Evolutionary conservation across 2,888 invertebrate genomes (phyloP).

Genomic region (Julus scandinavius): DNA sequence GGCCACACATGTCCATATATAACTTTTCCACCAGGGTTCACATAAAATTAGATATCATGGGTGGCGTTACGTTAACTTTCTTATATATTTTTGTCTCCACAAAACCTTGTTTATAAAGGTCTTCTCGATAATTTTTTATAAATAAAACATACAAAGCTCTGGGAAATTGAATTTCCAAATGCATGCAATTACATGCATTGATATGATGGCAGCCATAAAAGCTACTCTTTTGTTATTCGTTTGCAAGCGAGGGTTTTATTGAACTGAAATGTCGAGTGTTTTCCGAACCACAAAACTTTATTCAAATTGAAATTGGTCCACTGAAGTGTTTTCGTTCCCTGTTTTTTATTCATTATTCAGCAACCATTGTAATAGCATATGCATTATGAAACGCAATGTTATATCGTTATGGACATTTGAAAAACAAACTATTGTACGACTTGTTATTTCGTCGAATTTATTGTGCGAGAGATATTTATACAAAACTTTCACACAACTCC

Average conservation of each 20-base stretch:
- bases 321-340: not conserved
- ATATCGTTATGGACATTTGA: not conserved
- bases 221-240: not conserved
- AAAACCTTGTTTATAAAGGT: not conserved
- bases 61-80: not conserved
- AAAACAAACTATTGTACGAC: constrained; percentile 19
- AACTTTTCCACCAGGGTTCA: too few species aligned
- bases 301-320: not conserved
- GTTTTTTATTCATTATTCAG: not conserved
- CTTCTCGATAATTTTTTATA: not conserved
- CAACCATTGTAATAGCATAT: not conserved
- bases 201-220: constrained; percentile 12
- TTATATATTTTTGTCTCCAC: not conserved
- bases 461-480: too few species aligned
- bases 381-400: not conserved
- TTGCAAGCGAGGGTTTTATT: not conserved
- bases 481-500: too few species aligned
- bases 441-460: too few species aligned
- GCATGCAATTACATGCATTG: not conserved
- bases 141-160: not conserved
- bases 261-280: not conserved
- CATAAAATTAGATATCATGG: not conserved
- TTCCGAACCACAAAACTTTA: not conserved
- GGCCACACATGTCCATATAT: too few species aligned
- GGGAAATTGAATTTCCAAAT: not conserved